A percentile compares a stretch with the other conserved stretches of the same genome.
These are phyloP conservation scores for Strigops habroptila DNA, from an alignment of 2,113 vertebrate genomes.

Conservation along the genomic window DNA sequence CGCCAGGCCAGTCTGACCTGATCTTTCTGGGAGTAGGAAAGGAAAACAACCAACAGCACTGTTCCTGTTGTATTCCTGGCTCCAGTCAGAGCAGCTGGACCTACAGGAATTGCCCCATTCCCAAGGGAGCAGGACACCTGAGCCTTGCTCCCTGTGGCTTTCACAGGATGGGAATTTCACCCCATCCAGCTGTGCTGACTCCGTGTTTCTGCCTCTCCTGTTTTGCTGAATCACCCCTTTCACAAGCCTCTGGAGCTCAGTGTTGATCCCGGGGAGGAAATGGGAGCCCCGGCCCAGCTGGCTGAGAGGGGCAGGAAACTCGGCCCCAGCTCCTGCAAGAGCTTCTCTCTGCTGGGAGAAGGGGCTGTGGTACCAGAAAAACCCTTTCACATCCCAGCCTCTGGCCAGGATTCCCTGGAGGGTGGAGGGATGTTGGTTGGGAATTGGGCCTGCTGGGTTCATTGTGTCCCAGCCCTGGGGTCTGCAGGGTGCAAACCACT, in stretches of 20 bases:
- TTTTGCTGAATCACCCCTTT: slow-evolving; percentile 38
- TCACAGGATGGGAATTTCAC: background rate
- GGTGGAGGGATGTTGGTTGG: background rate
- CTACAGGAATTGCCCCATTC: background rate
- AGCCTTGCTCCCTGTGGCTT: background rate
- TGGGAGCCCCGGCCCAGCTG: background rate
- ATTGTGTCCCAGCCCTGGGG: background rate
- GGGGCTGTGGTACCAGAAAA: background rate
- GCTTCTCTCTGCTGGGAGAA: background rate
- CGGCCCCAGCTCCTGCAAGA: background rate
- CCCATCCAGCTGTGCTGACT: background rate
- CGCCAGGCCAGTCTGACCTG: background rate
- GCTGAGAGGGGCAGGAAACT: background rate
- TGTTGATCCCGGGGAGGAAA: background rate
- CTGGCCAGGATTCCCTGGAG: background rate
- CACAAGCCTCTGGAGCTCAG: background rate
- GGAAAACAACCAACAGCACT: background rate
- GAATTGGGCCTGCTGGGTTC: background rate
- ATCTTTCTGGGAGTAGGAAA: background rate
- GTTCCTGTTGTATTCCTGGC: background rate
- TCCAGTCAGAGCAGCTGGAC: background rate
- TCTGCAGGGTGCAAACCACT: background rate
- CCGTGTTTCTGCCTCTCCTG: background rate
- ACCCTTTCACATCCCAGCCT: background rate
- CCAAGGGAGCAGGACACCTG: background rate